phyloP scores from a whole-genome alignment of 2,888 invertebrate genomes.

The Lacanobia wlatinum region DNA sequence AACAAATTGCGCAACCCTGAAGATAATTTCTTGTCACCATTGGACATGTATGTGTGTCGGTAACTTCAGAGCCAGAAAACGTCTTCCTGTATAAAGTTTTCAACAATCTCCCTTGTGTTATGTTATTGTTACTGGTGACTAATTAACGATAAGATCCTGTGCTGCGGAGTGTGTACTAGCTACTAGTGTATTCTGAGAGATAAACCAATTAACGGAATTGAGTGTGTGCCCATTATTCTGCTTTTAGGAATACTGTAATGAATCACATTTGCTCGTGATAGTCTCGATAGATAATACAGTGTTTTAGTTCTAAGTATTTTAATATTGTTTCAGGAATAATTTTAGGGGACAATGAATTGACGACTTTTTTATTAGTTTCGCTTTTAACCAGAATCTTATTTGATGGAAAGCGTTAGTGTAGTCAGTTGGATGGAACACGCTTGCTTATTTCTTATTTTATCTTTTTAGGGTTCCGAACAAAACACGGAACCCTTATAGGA shows the following conservation, averaged over 20 bases:
- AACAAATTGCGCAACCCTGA: too few species aligned
- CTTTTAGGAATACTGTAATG: constrained; percentile 49
- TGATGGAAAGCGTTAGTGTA: too few species aligned
- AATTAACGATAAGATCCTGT: constrained; percentile 23
- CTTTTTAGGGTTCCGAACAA: too few species aligned
- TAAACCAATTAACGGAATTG: constrained; percentile 42
- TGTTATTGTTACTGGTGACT: not conserved
- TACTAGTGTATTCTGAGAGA: constrained; percentile 19
- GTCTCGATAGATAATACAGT: constrained; percentile 7
- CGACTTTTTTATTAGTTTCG: not conserved
- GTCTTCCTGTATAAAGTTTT: not conserved
- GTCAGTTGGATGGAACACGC: too few species aligned
- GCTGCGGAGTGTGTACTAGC: constrained; percentile 11
- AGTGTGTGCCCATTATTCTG: constrained; percentile 41
- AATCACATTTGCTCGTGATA: constrained; percentile 32
- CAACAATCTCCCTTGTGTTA: not conserved
- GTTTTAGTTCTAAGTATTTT: not conserved
- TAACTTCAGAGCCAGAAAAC: not conserved
- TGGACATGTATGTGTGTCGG: not conserved
- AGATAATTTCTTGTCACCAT: too few species aligned
- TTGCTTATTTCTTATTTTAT: too few species aligned
- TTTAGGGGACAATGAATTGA: not conserved
- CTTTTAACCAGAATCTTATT: too few species aligned
- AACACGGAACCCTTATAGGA: too few species aligned
- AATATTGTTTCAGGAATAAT: not conserved